phyloP scores from a whole-genome alignment of 2,113 vertebrate genomes.

The Thryonomys swinderianus region DNA sequence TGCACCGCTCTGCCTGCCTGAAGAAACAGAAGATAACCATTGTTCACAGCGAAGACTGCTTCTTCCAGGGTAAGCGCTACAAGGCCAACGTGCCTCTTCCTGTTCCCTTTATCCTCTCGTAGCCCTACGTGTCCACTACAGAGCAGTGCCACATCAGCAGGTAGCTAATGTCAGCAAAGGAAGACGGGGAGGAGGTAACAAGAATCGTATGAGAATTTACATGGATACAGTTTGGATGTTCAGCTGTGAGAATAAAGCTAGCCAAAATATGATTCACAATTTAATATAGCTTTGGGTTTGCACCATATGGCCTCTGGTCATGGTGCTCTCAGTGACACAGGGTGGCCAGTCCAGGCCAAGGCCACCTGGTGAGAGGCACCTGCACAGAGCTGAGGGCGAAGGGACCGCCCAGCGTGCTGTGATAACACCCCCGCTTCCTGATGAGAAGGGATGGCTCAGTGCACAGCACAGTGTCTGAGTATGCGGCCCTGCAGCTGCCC shows the following conservation, averaged over 20 bases:
- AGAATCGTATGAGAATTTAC: background rate
- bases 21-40: conserved; percentile 93
- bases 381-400: background rate
- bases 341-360: conserved; percentile 27
- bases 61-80: conserved; percentile 94
- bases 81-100: background rate
- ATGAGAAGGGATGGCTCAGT: conserved; percentile 29
- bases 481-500: background rate
- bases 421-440: conserved; percentile 1
- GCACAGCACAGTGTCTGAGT: background rate
- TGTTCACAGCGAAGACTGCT: conserved; percentile 96
- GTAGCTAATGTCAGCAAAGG: background rate
- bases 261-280: conserved; percentile 66
- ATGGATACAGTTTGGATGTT: background rate
- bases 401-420: conserved; percentile 1
- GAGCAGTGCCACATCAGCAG: background rate
- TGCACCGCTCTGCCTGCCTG: conserved; percentile 95
- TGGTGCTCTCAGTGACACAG: background rate
- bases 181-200: background rate
- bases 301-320: conserved; percentile 66
- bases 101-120: background rate
- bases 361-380: conserved; percentile 12
- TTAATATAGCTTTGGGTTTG: conserved; percentile 57
- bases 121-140: background rate
- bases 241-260: background rate